These are phyloP conservation scores for Phylloscopus trochilus DNA, from an alignment of 2,113 vertebrate species.

Conservation along the genomic window DNA sequence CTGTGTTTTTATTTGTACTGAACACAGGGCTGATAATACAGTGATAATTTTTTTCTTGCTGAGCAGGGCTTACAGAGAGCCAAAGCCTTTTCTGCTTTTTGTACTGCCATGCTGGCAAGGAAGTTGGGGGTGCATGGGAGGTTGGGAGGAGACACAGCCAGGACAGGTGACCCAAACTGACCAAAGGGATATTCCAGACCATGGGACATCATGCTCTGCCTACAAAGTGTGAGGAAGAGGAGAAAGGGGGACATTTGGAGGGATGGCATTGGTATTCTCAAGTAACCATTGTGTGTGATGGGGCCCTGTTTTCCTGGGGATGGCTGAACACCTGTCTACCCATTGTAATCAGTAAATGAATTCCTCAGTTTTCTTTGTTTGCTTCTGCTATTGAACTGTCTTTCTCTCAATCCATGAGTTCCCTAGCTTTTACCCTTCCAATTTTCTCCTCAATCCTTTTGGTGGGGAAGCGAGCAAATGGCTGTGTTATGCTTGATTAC, in stretches of 20 bases:
- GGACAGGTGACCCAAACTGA: not conserved
- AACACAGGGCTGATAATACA: not conserved
- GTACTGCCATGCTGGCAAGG: rapidly evolving
- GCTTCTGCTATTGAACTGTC: not conserved
- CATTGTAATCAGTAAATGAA: not conserved
- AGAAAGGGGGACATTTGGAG: not conserved
- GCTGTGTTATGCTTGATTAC: no score
- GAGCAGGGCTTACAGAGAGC: not conserved
- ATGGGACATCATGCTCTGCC: not conserved
- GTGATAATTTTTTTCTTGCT: not conserved
- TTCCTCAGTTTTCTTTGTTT: not conserved
- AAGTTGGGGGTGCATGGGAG: not conserved
- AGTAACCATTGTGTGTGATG: not conserved
- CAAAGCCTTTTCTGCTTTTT: not conserved
- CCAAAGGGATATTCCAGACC: not conserved
- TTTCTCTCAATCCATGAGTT: not conserved
- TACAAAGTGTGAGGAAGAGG: no score
- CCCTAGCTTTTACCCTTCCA: not conserved
- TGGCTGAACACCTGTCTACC: not conserved
- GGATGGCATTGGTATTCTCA: not conserved
- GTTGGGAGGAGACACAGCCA: not conserved
- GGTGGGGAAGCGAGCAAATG: rapidly evolving
- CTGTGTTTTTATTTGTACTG: not conserved
- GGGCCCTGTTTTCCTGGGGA: not conserved
- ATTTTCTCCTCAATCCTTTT: not conserved